Percentiles rank a stretch among this genome's conserved stretches.
Evolutionary conservation across 2,113 vertebrate genomes (phyloP).

Genomic region (Mobula hypostoma): DNA sequence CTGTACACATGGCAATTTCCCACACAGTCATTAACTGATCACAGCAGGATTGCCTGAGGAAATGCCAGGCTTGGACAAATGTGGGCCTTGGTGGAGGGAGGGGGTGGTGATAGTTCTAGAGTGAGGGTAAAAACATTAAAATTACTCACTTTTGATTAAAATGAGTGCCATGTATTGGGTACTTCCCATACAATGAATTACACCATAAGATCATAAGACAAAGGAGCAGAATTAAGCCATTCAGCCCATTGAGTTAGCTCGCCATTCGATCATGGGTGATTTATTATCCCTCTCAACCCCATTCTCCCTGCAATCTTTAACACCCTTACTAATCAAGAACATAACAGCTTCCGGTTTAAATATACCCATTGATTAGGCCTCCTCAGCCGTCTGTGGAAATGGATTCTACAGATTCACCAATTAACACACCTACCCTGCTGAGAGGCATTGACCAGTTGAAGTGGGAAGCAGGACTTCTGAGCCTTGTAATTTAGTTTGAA

Average conservation of each 20-base stretch:
- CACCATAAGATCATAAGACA: too few relatives aligned
- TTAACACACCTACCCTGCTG: neutral
- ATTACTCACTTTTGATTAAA: neutral
- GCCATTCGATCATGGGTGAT: too few relatives aligned
- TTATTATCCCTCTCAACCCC: too few relatives aligned
- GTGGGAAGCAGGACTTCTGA: neutral
- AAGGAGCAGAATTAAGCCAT: too few relatives aligned
- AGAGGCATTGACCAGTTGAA: neutral
- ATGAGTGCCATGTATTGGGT: neutral
- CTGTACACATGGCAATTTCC: neutral
- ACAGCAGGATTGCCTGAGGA: neutral
- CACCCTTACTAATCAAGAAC: too few relatives aligned
- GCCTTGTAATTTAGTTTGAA: neutral
- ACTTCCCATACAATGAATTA: neutral
- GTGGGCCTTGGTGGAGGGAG: neutral
- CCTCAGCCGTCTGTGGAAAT: too few relatives aligned
- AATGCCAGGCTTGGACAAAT: neutral
- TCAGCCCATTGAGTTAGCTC: too few relatives aligned
- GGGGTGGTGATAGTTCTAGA: neutral
- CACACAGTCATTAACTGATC: conserved; percentile 11
- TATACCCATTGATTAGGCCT: too few relatives aligned
- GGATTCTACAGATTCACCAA: too few relatives aligned
- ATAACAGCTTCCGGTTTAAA: too few relatives aligned
- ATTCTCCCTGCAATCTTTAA: too few relatives aligned
- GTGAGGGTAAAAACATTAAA: neutral